phyloP scores from a whole-genome alignment of 2,888 invertebrate species.

The Dryococelus australis region DNA sequence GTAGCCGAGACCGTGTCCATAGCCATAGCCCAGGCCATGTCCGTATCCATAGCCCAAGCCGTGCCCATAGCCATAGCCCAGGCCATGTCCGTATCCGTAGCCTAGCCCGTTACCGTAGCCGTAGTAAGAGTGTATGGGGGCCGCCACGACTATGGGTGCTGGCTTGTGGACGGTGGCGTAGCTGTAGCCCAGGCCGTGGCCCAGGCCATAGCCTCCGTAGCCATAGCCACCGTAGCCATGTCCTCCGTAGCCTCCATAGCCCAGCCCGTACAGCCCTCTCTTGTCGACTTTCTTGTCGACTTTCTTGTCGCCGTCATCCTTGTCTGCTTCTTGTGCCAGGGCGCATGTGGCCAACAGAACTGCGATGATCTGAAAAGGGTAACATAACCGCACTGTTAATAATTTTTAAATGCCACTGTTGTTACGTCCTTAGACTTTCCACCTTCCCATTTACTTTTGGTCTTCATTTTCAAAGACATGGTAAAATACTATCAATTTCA shows the following conservation, averaged over 20 bases:
- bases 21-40: constrained; percentile 44
- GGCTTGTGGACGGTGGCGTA: background rate
- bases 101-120: constrained; percentile 47
- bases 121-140: constrained; percentile 26
- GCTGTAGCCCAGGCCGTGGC: constrained; percentile 13
- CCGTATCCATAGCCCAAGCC: constrained; percentile 46
- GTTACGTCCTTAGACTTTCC: no score
- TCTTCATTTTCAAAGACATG: no score
- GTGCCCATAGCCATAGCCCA: constrained; percentile 44
- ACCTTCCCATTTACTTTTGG: no score
- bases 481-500: no score
- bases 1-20: no score
- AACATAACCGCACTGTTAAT: no score
- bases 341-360: background rate
- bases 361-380: background rate
- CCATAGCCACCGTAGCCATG: constrained; percentile 13
- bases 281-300: constrained; percentile 13
- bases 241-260: constrained; percentile 29
- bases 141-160: background rate
- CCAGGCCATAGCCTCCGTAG: constrained; percentile 13
- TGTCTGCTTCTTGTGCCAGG: background rate
- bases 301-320: background rate
- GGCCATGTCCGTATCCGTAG: constrained; percentile 44
- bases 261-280: background rate
- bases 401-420: no score